Evolutionary conservation across 1,140 invertebrate species (phyloP).

Genomic region (Platorchestia sp.): DNA sequence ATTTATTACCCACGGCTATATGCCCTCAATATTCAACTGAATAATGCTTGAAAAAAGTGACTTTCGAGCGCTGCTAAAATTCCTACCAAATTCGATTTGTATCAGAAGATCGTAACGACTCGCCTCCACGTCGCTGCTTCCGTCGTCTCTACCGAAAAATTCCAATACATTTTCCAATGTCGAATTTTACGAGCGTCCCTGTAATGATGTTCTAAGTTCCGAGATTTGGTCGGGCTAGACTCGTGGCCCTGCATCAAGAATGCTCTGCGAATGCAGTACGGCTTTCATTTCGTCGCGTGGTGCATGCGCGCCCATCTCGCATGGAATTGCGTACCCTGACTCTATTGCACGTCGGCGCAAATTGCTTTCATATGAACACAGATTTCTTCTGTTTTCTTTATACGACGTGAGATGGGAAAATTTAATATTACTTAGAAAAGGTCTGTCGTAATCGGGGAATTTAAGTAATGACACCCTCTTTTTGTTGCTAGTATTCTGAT

Average conservation of each 20-base stretch:
- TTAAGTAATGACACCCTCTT: no score
- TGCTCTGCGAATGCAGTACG: background rate
- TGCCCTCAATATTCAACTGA: background rate
- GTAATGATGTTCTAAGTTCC: constrained; percentile 43
- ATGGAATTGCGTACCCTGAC: background rate
- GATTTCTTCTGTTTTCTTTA: no score
- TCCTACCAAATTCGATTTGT: background rate
- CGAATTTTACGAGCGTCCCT: constrained; percentile 23
- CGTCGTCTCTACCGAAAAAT: background rate
- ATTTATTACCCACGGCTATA: background rate
- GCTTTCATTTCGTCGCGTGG: background rate
- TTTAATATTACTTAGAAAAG: no score
- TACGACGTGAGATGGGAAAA: no score
- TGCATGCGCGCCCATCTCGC: background rate
- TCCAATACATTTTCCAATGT: constrained; percentile 51
- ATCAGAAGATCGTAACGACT: background rate
- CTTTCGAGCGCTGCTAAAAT: background rate
- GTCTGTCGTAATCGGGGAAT: no score
- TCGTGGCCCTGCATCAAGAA: background rate
- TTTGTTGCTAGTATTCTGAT: no score
- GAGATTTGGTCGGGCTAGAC: background rate
- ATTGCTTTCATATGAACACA: background rate
- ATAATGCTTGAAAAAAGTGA: background rate
- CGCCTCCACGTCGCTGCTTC: background rate
- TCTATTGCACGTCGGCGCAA: background rate